phyloP scores from a whole-genome alignment of 1,140 invertebrate genomes.

The Procambarus virginalis region DNA sequence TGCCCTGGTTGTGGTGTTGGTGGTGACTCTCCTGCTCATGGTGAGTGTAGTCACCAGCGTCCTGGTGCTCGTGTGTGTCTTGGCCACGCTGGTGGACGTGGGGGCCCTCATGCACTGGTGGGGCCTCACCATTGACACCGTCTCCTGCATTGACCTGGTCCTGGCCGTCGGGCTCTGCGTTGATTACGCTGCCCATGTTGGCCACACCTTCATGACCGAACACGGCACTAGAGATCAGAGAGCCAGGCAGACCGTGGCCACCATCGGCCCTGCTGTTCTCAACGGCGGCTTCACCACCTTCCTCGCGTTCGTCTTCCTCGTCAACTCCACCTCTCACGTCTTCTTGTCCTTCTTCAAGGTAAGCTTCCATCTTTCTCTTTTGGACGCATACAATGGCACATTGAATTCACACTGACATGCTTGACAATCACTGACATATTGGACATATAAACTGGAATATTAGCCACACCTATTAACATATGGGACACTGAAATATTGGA shows the following conservation, averaged over 20 bases:
- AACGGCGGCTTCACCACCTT: slow-evolving; percentile 87
- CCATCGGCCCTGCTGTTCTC: slow-evolving; percentile 87
- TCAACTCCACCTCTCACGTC: slow-evolving; percentile 84
- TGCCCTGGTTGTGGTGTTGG: slow-evolving; percentile 86
- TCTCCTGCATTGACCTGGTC: slow-evolving; percentile 88
- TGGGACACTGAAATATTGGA: too few relatives aligned
- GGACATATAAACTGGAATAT: too few relatives aligned
- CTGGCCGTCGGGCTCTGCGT: slow-evolving; percentile 90
- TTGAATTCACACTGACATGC: too few relatives aligned
- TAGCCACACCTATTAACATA: too few relatives aligned
- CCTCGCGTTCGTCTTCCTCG: slow-evolving; percentile 83
- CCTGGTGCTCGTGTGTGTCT: slow-evolving; percentile 85
- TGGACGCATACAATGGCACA: too few relatives aligned
- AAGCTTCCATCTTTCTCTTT: slow-evolving; percentile 19
- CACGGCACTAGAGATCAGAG: slow-evolving; percentile 79
- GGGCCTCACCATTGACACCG: slow-evolving; percentile 89
- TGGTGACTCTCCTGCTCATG: slow-evolving; percentile 86
- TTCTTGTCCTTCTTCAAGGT: slow-evolving; percentile 88
- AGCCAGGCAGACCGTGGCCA: slow-evolving; percentile 81
- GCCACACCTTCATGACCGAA: slow-evolving; percentile 82
- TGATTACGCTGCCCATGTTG: slow-evolving; percentile 90
- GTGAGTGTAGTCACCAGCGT: slow-evolving; percentile 82
- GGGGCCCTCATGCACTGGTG: slow-evolving; percentile 88
- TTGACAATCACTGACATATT: too few relatives aligned
- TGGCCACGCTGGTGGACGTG: slow-evolving; percentile 85